phyloP scores from a whole-genome alignment of 2,113 vertebrate species.

The Cynopterus brachyotis region DNA sequence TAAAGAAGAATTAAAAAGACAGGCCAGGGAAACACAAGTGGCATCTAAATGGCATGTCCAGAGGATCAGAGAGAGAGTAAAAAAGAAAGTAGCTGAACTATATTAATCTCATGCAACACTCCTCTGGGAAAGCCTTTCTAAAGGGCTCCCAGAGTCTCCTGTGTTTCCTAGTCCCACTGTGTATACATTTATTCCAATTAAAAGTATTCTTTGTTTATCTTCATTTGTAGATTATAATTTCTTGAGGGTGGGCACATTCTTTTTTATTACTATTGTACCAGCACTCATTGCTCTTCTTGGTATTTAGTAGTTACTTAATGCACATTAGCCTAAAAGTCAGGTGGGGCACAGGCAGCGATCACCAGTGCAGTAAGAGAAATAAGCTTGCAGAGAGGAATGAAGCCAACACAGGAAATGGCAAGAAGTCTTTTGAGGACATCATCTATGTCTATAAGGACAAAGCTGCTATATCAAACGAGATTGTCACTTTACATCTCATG shows the following conservation, averaged over 20 bases:
- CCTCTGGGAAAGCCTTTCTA: neutral
- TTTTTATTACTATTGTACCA: neutral
- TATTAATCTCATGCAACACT: neutral
- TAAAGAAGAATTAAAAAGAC: no score
- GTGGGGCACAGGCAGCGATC: no score
- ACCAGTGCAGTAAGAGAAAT: no score
- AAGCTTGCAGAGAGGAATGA: no score
- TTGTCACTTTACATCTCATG: slow-evolving; percentile 81
- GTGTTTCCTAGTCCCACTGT: neutral
- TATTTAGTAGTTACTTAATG: neutral
- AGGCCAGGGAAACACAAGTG: no score
- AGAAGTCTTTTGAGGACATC: slow-evolving; percentile 80
- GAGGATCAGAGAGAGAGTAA: no score
- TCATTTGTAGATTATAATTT: neutral
- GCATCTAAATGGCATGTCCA: no score
- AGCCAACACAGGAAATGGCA: slow-evolving; percentile 83
- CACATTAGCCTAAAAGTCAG: no score
- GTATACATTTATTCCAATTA: neutral
- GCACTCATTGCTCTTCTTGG: neutral
- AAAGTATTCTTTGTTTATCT: neutral
- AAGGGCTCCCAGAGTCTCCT: neutral
- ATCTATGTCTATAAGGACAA: slow-evolving; percentile 69
- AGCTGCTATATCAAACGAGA: slow-evolving; percentile 77
- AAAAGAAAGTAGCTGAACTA: neutral
- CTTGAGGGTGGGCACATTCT: neutral